Conservation (phyloP, 2,113 vertebrate genomes). For the Plotosus lineatus region DNA sequence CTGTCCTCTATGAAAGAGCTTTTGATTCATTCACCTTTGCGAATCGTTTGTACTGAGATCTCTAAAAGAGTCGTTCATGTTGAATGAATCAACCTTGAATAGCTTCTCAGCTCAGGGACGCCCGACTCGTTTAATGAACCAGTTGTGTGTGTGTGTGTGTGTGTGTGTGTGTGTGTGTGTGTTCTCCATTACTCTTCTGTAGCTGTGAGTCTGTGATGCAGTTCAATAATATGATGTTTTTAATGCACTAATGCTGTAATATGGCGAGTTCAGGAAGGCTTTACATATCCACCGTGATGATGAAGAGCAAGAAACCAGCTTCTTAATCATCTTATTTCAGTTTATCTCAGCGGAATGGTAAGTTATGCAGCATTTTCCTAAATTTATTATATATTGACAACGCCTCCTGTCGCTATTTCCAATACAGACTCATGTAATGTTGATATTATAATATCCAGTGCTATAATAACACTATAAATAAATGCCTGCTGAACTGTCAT, state of each 20-base stretch:
- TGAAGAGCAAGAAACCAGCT: conserved; percentile 5
- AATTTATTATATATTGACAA: neutral
- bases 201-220: neutral
- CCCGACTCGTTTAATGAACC: neutral
- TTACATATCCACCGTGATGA: no score
- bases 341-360: conserved; percentile 11
- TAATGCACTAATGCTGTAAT: neutral
- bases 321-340: neutral
- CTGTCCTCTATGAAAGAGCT: neutral
- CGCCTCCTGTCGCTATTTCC: neutral
- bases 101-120: neutral
- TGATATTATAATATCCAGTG: neutral
- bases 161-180: neutral
- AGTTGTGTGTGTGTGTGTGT: neutral
- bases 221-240: no score
- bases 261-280: neutral
- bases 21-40: neutral
- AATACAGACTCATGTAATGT: neutral
- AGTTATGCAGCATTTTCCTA: neutral
- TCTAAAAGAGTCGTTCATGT: conserved; percentile 18
- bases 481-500: neutral
- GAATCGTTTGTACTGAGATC: neutral
- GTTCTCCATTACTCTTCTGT: neutral
- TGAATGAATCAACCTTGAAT: conserved; percentile 2
- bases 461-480: neutral